Conservation (phyloP, 2,113 vertebrate species). For the Thomomys bottae region DNA sequence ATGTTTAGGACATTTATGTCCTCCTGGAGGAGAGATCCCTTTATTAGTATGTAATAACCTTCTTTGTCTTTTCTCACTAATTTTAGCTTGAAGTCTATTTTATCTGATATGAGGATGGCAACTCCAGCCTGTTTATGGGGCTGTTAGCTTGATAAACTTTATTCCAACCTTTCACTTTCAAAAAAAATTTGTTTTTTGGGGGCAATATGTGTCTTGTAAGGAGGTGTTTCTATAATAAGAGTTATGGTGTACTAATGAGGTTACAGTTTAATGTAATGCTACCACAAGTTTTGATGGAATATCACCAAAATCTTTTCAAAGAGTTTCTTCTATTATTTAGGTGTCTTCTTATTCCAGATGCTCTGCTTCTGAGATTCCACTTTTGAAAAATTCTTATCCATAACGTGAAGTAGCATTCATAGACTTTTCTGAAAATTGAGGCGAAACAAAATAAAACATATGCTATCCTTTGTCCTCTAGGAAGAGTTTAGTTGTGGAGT, state of each 20-base stretch:
- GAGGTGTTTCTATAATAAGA: background rate
- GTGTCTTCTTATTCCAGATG: background rate
- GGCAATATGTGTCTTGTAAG: too few relatives aligned
- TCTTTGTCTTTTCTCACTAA: too few relatives aligned
- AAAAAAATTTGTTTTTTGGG: too few relatives aligned
- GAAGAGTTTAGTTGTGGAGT: background rate
- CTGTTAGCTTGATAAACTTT: too few relatives aligned
- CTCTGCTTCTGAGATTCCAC: background rate
- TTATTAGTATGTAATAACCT: too few relatives aligned
- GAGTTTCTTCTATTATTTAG: background rate
- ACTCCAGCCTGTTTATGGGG: too few relatives aligned
- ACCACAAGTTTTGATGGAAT: background rate
- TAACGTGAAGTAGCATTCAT: background rate
- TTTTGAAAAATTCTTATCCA: slow-evolving; percentile 15
- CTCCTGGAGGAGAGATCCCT: too few relatives aligned
- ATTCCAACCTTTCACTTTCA: too few relatives aligned
- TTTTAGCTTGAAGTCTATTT: too few relatives aligned
- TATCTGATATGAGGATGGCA: too few relatives aligned
- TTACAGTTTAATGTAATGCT: background rate
- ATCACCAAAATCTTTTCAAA: background rate
- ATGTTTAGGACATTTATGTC: too few relatives aligned
- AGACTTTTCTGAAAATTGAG: background rate
- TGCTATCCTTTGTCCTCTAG: background rate
- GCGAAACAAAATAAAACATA: slow-evolving; percentile 28
- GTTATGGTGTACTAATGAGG: background rate